Percentiles rank a stretch among this genome's conserved stretches.
phyloP scores from a whole-genome alignment of 2,888 invertebrate species.

The Enoplolaimus lenunculus region DNA sequence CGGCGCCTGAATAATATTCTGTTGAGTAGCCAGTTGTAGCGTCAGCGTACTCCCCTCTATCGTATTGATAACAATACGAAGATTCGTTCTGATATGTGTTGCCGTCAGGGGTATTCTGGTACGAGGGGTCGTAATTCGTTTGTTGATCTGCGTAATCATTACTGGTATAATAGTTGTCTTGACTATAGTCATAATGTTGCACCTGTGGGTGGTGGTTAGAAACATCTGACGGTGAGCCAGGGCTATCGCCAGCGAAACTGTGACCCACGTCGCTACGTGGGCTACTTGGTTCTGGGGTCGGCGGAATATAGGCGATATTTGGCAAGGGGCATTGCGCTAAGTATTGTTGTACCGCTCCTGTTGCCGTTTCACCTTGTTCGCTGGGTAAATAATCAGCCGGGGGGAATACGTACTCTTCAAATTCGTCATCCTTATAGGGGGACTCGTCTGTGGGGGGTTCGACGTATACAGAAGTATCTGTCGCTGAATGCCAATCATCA shows the following conservation, averaged over 20 bases:
- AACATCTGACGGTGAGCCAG: too few species aligned
- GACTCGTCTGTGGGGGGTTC: neutral
- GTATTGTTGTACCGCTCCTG: neutral
- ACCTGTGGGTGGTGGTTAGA: too few species aligned
- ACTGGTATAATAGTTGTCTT: neutral
- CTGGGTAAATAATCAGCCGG: neutral
- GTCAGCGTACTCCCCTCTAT: neutral
- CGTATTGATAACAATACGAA: neutral
- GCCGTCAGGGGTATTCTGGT: neutral
- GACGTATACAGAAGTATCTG: neutral
- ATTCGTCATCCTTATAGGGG: neutral
- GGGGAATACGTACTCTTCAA: neutral
- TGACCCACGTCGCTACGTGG: neutral
- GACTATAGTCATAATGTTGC: neutral
- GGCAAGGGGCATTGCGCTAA: neutral
- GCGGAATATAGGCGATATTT: neutral
- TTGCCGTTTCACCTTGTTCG: neutral
- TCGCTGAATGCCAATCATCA: neutral
- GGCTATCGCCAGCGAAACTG: too few species aligned
- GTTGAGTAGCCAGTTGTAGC: neutral
- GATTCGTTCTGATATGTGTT: neutral
- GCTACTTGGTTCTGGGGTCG: neutral
- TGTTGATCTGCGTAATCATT: neutral
- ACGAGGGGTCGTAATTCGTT: neutral
- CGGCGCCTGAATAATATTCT: neutral